Conservation (phyloP, 2,797 vertebrate genomes). For the Dermochelys coriacea region DNA sequence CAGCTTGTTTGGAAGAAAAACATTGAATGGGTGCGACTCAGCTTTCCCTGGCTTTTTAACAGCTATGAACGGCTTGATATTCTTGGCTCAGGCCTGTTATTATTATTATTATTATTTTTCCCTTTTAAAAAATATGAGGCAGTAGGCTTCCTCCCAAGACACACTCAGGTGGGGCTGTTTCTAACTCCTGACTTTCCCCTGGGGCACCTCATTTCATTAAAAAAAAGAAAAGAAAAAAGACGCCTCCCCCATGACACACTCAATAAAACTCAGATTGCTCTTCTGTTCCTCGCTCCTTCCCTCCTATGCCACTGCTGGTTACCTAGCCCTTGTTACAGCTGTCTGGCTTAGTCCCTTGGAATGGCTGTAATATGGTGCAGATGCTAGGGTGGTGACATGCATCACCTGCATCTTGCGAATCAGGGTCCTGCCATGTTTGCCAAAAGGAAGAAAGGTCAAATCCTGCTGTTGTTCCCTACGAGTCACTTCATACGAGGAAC, state of each 20-base stretch:
- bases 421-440: conserved; percentile 18
- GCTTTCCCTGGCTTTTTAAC: conserved; percentile 81
- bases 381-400: conserved; percentile 67
- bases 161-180: conserved; percentile 80
- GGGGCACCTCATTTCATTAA: conserved; percentile 66
- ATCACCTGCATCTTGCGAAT: conserved; percentile 52
- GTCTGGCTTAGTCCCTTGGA: background rate
- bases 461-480: conserved; percentile 2
- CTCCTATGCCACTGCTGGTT: accelerated
- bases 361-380: conserved; percentile 58
- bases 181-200: conserved; percentile 70
- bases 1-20: conserved; percentile 81
- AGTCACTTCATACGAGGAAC: background rate
- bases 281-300: background rate
- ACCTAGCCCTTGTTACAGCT: background rate
- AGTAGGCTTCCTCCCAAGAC: conserved; percentile 82
- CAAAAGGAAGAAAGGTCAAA: background rate
- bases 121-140: conserved; percentile 78
- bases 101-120: conserved; percentile 69
- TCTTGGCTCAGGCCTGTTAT: conserved; percentile 81
- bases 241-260: background rate
- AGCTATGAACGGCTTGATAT: conserved; percentile 80
- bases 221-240: background rate
- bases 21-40: conserved; percentile 76
- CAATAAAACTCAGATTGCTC: background rate